Evolutionary conservation across 2,797 vertebrate species (phyloP).

Genomic region (Capromys pilorides): DNA sequence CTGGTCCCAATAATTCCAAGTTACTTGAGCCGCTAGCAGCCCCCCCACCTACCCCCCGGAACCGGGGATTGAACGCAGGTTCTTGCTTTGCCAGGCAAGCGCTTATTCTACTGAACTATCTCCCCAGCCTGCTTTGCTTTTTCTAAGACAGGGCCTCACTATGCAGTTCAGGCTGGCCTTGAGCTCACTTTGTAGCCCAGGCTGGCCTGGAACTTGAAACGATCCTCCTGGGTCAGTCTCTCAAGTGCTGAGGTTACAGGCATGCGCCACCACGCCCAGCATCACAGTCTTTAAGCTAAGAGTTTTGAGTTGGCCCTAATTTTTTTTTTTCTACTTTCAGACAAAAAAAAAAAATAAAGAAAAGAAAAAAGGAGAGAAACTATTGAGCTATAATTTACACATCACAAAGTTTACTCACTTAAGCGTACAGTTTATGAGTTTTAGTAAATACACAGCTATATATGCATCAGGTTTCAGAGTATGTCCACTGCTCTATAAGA

Average conservation of each 20-base stretch:
- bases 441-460: neutral
- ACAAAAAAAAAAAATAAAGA: neutral
- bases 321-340: neutral
- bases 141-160: too few species aligned
- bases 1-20: neutral
- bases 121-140: too few species aligned
- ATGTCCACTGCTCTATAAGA: neutral
- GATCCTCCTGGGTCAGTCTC: too few species aligned
- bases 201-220: too few species aligned
- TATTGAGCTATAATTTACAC: neutral
- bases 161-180: too few species aligned
- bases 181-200: too few species aligned
- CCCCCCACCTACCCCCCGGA: too few species aligned
- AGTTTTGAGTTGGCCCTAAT: neutral
- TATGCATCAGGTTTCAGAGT: neutral
- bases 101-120: too few species aligned
- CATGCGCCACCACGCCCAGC: too few species aligned
- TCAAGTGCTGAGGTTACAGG: too few species aligned
- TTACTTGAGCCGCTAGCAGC: neutral
- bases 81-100: too few species aligned
- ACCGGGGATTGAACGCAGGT: too few species aligned
- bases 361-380: neutral
- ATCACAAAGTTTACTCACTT: neutral
- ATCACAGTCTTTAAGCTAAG: neutral
- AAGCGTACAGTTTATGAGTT: neutral